Percentiles rank a stretch among this genome's conserved stretches.
Evolutionary conservation across 1,140 invertebrate genomes (phyloP).

Genomic region (Microplitis mediator): DNA sequence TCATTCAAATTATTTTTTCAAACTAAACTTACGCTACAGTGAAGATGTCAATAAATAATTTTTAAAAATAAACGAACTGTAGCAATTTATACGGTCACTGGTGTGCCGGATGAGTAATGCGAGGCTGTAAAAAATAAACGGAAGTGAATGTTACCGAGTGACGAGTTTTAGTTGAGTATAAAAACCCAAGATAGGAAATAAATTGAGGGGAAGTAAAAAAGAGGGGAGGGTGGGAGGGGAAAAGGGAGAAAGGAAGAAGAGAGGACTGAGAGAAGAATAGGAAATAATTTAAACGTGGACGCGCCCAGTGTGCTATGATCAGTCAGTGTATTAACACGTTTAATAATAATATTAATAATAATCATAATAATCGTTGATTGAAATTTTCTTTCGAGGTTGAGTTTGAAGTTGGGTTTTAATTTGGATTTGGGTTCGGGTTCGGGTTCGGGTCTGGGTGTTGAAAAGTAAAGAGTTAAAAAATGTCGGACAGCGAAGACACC

Average conservation of each 20-base stretch:
- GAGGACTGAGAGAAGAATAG: slow-evolving; percentile 31
- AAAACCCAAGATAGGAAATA: background rate
- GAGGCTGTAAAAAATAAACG: slow-evolving; percentile 11
- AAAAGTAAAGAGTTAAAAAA: slow-evolving; percentile 31
- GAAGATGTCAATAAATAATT: too few species aligned
- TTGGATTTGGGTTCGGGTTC: background rate
- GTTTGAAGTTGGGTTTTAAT: background rate
- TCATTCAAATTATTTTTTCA: too few species aligned
- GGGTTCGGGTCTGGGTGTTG: background rate
- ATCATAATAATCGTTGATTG: too few species aligned
- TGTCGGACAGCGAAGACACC: slow-evolving; percentile 66
- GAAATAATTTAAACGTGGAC: slow-evolving; percentile 16
- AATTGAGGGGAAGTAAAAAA: background rate
- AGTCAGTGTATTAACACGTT: too few species aligned
- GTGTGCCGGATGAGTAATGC: slow-evolving; percentile 11
- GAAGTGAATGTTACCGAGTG: slow-evolving; percentile 17
- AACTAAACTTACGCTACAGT: too few species aligned
- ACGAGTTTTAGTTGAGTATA: background rate
- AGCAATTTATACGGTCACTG: background rate
- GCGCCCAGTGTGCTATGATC: slow-evolving; percentile 4
- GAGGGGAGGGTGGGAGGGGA: background rate
- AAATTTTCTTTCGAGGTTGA: too few species aligned
- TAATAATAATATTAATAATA: too few species aligned
- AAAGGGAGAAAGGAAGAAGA: background rate
- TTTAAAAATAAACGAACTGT: too few species aligned